A percentile compares a stretch with the other conserved stretches of the same genome.
Conservation (phyloP, 2,113 vertebrate genomes). For the human (Homo sapiens) region GRCh38 chr14:56816001-56816500, state of each 20-base stretch:
- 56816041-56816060: constrained; percentile 73
- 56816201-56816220: constrained; percentile 71
- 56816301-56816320: constrained; percentile 80
- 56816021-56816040: constrained; percentile 59
- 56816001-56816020: constrained; percentile 56
- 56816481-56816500: constrained; percentile 92
- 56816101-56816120: constrained; percentile 73
- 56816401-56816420: constrained; percentile 89
- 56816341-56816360: constrained; percentile 84
- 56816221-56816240: constrained; percentile 69
- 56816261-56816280: constrained; percentile 84
- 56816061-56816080: constrained; percentile 65
- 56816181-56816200: constrained; percentile 79
- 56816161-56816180: constrained; percentile 64
- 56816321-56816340: constrained; percentile 82
- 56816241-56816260: constrained; percentile 83
- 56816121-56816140: constrained; percentile 73
- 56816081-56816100: constrained; percentile 66
- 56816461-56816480: constrained; percentile 87
- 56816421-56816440: constrained; percentile 85
- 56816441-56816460: constrained; percentile 91
- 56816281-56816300: constrained; percentile 75
- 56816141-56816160: constrained; percentile 75
- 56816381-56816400: constrained; percentile 84
- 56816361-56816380: constrained; percentile 81